Evolutionary conservation across 2,113 vertebrate species (phyloP), one percentile per base, ranked within the genome.

Genomic region (Gavia stellata): DNA sequence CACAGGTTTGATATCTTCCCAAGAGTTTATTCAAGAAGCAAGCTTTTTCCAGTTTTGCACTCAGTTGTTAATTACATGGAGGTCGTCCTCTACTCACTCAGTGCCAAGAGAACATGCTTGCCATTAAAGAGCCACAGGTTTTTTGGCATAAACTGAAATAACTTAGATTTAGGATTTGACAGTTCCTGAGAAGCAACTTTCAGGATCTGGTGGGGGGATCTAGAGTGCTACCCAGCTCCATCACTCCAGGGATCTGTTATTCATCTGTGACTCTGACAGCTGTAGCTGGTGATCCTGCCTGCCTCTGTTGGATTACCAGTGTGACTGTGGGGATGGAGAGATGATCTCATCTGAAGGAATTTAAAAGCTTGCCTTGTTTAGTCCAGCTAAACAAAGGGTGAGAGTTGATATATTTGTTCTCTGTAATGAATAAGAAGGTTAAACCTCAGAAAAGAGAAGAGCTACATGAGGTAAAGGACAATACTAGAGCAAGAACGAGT

Each of bases 41-140:
- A 44, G 7, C 34, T 58, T 77, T 88, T 45, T 92, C 20, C 36
- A 45, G 49, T n/a, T 78, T 79, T 92, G 36, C 20, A 5, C 25
- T 86, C 15, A 12, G 45, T 70, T 47, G 47, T 83, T 68, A 55
- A 47, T 49, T 68, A 17, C 9, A 7, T 17, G 31, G 71, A 93
- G 28, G 15, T 86, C 2, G 1, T 77, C 34, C 55, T 72, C 29
- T 45, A 17, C 17, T 49, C 52, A n/a, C 19, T 59, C 40, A 53
- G 38, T 42, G 62, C 67, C 53, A 29, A 1, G 2, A 83, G 36
- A 90, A 58, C 5, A 1, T 44, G 40, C 40, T 62, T 88, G 49
- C 36, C 4, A 2, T 56, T 82, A 33, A 49, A 90, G 24, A 61
- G 12, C 33, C 4, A 0, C 33, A 4, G 0, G 4, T 58, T 81